Conservation (phyloP, 2,113 vertebrate genomes). For the Oryzias javanicus region DNA sequence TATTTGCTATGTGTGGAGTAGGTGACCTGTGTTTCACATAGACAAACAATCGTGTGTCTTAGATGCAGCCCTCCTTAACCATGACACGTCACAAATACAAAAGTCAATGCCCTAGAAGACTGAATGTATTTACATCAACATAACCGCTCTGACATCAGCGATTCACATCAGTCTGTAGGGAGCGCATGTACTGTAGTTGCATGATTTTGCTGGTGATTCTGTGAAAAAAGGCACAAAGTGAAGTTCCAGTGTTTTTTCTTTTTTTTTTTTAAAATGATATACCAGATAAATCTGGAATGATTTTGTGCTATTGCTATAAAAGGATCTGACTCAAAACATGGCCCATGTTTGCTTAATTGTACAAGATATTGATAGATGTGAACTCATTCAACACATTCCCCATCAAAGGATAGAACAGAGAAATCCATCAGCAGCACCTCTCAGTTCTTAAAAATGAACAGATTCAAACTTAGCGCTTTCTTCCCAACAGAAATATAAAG, state of each 20-base stretch:
- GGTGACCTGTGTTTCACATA: slow-evolving; percentile 36
- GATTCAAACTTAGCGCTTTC: neutral
- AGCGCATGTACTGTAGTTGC: slow-evolving; percentile 4
- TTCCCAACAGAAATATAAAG: slow-evolving; percentile 51
- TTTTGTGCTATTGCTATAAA: slow-evolving; percentile 2
- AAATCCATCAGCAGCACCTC: slow-evolving; percentile 48
- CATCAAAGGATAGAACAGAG: slow-evolving; percentile 7
- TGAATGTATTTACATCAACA: slow-evolving; percentile 40
- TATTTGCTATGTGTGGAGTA: slow-evolving; percentile 24
- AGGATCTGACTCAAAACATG: slow-evolving; percentile 8
- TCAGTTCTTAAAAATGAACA: too few species aligned
- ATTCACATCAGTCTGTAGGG: slow-evolving; percentile 7
- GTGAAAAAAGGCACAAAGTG: slow-evolving; percentile 19
- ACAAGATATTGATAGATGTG: neutral
- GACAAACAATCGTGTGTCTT: slow-evolving; percentile 28
- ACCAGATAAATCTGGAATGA: slow-evolving; percentile 47
- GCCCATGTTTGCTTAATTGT: slow-evolving; percentile 1
- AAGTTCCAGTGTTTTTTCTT: slow-evolving; percentile 30
- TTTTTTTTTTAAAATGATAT: neutral
- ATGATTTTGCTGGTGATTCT: slow-evolving; percentile 28
- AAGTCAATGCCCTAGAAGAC: slow-evolving; percentile 43
- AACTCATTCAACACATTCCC: slow-evolving; percentile 21
- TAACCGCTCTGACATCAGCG: slow-evolving; percentile 17
- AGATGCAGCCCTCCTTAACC: slow-evolving; percentile 4
- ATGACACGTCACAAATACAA: slow-evolving; percentile 12